Evolutionary conservation across 1,140 invertebrate genomes (phyloP), one percentile per base, ranked within the genome.

Genomic region (Temnothorax nylanderi): DNA sequence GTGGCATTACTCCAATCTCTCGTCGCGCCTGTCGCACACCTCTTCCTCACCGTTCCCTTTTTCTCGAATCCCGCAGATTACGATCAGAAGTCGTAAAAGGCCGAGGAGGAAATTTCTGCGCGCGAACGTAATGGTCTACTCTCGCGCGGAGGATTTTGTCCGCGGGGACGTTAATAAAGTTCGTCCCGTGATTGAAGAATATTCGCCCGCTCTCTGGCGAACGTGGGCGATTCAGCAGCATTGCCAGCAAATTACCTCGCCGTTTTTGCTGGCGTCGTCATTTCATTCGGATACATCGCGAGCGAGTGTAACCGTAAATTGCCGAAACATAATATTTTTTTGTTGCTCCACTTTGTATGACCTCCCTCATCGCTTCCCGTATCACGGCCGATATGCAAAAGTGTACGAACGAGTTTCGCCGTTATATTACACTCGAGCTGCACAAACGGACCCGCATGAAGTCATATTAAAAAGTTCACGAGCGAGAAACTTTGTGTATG

Each of bases 91-190:
- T 64, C 82, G 72, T 84, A 69, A 82, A 76, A 80, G 26, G 67
- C 56, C n/a, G 32, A 56, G 74, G 65, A 91, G 74, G 65, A 81
- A 85, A 88, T 72, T 90, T 85, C 41, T 74, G 71, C 37, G 71
- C 37, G 60, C 34, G 87, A 69, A 85, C 84, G 69, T 71, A 86
- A 64, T 81, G 56, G 74, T 72, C 75, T 69, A 44, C 11, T 76
- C 56, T 60, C 56, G 58, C 56, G 67, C n/a, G 65, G 11, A 60
- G 86, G 49, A 80, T 78, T 69, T 69, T 67, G 72, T 60, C 37
- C 18, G 71, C 37, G 32, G 62, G 11, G 3, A 26, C 37, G 62
- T 75, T 78, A 85, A 85, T 85, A 84, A 84, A 84, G 41, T 37
- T 74, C 51, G 51, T 26, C 34, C 69, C 32, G 69, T 62, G 69